Percentiles rank a stretch among this genome's conserved stretches.
phyloP scores from a whole-genome alignment of 2,113 vertebrate genomes.

The Mastomys natalensis region DNA sequence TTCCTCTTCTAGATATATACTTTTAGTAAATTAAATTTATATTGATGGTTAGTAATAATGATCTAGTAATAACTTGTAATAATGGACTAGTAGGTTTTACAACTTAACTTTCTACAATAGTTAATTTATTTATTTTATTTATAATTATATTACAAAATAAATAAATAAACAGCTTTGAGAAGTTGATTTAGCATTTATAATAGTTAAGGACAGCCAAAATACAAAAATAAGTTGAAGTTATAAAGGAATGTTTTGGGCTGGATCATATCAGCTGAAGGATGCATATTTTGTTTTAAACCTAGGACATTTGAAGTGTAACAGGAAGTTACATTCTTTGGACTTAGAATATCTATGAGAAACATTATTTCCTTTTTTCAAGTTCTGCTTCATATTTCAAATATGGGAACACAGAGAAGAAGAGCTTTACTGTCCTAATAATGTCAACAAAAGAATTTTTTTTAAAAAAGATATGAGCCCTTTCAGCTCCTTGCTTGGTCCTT shows the following conservation, averaged over 20 bases:
- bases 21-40: background rate
- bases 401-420: rapidly evolving
- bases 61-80: too few relatives aligned
- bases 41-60: too few relatives aligned
- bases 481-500: too few relatives aligned
- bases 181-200: background rate
- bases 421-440: background rate
- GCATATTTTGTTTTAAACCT: background rate
- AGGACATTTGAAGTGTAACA: background rate
- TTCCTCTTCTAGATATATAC: background rate
- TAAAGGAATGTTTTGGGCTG: background rate
- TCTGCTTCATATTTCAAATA: background rate
- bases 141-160: background rate
- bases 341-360: background rate
- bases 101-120: background rate
- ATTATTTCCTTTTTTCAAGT: background rate
- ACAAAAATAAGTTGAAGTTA: background rate
- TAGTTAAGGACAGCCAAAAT: background rate
- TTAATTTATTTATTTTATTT: background rate
- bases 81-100: rapidly evolving
- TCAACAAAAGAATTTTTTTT: background rate
- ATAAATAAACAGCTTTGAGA: background rate
- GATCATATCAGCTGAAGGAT: background rate
- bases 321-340: too few relatives aligned
- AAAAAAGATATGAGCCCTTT: too few relatives aligned